Evolutionary conservation across 1,140 invertebrate species (phyloP).

Genomic region (Solenopsis invicta): DNA sequence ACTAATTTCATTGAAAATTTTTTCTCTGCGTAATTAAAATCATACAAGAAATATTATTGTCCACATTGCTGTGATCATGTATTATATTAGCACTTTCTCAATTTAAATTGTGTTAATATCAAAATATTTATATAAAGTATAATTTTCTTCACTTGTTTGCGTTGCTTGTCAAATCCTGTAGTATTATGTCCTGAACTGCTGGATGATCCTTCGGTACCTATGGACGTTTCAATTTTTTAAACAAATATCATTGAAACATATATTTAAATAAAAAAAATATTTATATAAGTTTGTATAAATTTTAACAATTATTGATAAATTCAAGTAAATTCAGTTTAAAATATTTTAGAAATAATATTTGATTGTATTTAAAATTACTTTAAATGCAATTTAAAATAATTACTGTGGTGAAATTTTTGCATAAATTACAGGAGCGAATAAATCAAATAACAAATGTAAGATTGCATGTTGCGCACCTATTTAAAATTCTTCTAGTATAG

Average conservation of each 20-base stretch:
- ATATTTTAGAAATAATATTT: too few species aligned
- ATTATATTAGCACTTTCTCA: too few species aligned
- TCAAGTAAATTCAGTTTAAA: too few species aligned
- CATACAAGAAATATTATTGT: too few species aligned
- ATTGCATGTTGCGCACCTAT: background rate
- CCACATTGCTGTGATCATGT: too few species aligned
- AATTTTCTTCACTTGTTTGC: background rate
- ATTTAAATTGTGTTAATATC: too few species aligned
- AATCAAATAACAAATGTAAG: background rate
- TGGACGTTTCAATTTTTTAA: constrained; percentile 56
- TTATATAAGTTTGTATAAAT: background rate
- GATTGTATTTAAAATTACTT: too few species aligned
- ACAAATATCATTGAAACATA: background rate
- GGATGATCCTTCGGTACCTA: constrained; percentile 90
- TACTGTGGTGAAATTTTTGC: constrained; percentile 10
- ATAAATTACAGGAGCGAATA: background rate
- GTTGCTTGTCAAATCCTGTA: constrained; percentile 87
- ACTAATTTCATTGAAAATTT: too few species aligned
- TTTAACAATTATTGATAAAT: background rate
- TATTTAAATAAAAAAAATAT: background rate
- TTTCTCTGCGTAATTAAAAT: too few species aligned
- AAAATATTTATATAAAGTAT: too few species aligned
- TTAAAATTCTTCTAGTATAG: constrained; percentile 2
- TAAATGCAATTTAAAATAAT: too few species aligned
- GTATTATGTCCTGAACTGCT: constrained; percentile 86